Base-by-base conservation (phyloP, 2,888 invertebrate species). In the Criorhina ranunculi region DNA sequence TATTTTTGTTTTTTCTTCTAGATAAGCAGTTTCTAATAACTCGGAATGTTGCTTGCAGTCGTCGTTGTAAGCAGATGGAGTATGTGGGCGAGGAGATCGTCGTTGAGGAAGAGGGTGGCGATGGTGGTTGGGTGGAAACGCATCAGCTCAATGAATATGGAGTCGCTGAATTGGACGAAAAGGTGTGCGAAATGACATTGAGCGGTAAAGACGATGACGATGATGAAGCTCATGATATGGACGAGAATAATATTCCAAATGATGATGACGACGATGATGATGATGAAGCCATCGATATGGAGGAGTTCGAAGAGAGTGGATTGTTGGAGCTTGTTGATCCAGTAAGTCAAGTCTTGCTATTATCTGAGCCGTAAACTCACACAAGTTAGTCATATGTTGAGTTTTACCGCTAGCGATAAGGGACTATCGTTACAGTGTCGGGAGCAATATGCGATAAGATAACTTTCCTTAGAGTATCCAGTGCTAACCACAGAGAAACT, bases 21-120 rank as follows among this genome's bases (percentile, higher is more conserved):
- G 97, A 98, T 89, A 99, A 99, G 92, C 99, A 99, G 92, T 99
- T 98, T 92, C 94, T 99, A 60, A 95, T 99, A 60, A 99, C 99
- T 0, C 95, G 97, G 87, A 99, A 98, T 94, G 98, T 99, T 15
- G 98, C 99, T 9, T 99, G 99, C 90, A 96, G 96, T 87, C 95
- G 98, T 87, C 94, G 99, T 87, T 99, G 98, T 91, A 98, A 98
- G 92, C 97, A 98, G 88, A 92, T 92, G 91, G 92, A 91, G 70
- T 92, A 91, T 86, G 90, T 91, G 9, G 90, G 91, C 60, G 96
- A 97, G 89, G 99, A 99, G 91, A 96, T 96, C 89, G 94, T 98
- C 44, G 96, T 99, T 88, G 98, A 98, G 91, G 95, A 95, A 87
- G 95, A 95, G 70, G 95, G 95, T 87, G 97, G 96, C 89, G 95